A percentile compares a stretch with the other conserved stretches of the same genome.
phyloP scores from a whole-genome alignment of 2,797 vertebrate species.

The Anguilla anguilla region DNA sequence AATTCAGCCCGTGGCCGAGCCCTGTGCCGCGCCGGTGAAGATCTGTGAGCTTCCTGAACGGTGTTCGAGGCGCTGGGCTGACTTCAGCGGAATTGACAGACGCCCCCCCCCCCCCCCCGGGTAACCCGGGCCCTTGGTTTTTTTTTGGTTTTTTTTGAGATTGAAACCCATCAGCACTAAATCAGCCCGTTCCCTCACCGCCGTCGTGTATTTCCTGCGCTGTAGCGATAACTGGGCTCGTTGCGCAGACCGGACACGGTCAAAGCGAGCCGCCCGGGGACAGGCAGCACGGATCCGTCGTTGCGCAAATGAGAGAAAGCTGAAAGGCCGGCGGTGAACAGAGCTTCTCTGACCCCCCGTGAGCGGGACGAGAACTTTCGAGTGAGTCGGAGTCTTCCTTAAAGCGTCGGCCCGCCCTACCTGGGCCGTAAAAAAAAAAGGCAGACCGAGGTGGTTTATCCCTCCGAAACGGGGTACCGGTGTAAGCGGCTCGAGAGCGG shows the following conservation, averaged over 20 bases:
- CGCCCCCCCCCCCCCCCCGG: not conserved
- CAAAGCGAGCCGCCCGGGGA: not conserved
- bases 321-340: not conserved
- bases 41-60: not conserved
- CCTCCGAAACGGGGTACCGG: not conserved
- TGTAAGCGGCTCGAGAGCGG: conserved; percentile 5
- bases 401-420: not conserved
- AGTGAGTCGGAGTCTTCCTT: not conserved
- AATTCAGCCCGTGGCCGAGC: not conserved
- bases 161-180: conserved; percentile 8
- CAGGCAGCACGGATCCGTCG: not conserved
- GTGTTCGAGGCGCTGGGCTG: not conserved
- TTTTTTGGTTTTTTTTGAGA: not conserved
- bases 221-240: conserved; percentile 34
- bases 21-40: not conserved
- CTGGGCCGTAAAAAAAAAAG: not conserved
- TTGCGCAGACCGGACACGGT: conserved; percentile 26
- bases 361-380: not conserved
- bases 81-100: conserved; percentile 1
- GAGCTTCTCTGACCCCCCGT: not conserved
- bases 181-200: not conserved
- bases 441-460: not conserved
- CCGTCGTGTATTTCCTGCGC: conserved; percentile 16
- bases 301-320: not conserved
- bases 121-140: not conserved